Percentiles rank a stretch among this genome's conserved stretches.
Conservation (phyloP, 2,888 invertebrate species). For the Oligia fasciuncula region DNA sequence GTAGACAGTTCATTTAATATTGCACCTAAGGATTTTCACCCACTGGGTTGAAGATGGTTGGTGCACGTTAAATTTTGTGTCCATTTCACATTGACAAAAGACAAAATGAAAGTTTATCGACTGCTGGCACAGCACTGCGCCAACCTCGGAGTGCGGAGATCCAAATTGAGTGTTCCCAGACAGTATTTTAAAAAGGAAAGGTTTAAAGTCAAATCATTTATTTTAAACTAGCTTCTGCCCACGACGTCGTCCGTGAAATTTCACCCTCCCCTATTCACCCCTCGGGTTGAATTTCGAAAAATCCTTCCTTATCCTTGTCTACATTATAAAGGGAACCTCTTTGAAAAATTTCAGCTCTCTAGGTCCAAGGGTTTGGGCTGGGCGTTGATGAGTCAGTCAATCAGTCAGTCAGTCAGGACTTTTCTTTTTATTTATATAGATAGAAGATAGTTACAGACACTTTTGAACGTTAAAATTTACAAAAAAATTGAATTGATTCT, state of each 20-base stretch:
- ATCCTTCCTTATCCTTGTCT: no score
- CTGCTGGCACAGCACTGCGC: not conserved
- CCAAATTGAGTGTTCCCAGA: not conserved
- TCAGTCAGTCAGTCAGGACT: no score
- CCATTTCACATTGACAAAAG: not conserved
- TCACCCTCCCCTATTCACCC: no score
- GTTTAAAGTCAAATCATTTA: not conserved
- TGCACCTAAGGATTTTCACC: not conserved
- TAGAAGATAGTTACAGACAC: not conserved
- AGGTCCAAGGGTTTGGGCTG: no score
- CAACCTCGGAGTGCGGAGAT: not conserved
- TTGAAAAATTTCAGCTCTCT: no score
- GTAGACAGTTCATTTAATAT: not conserved
- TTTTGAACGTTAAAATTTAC: not conserved
- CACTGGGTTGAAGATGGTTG: rapidly evolving
- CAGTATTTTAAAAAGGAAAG: not conserved
- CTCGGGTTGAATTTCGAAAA: no score
- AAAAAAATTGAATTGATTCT: not conserved
- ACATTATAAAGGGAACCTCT: no score
- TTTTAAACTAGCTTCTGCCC: not conserved
- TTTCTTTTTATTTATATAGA: no score
- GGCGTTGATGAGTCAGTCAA: no score
- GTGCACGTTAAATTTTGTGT: no score
- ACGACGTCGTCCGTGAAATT: no score
- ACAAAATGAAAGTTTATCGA: not conserved